A percentile compares a stretch with the other conserved stretches of the same genome.
Conservation (phyloP, 2,797 vertebrate genomes). For the Sitta carolinensis region DNA sequence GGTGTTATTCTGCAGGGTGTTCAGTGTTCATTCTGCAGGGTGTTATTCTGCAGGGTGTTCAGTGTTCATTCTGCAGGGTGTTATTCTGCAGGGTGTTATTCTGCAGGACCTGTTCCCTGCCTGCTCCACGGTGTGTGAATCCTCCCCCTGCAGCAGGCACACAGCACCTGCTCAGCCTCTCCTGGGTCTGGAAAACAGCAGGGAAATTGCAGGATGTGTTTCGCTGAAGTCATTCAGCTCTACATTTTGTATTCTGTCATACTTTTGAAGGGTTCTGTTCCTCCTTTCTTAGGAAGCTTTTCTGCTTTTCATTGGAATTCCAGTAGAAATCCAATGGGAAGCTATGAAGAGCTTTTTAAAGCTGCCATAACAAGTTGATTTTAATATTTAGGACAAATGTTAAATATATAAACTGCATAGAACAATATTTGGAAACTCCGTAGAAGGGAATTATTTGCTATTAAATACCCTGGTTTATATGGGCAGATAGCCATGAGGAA, state of each 20-base stretch:
- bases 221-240: not conserved
- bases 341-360: not conserved
- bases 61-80: too few species aligned
- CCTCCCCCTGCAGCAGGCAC: not conserved
- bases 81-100: not conserved
- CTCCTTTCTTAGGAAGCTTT: not conserved
- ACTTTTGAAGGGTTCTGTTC: not conserved
- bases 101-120: not conserved
- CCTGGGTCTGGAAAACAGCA: not conserved
- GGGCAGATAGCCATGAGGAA: not conserved
- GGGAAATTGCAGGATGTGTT: not conserved
- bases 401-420: not conserved
- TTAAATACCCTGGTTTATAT: not conserved
- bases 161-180: not conserved
- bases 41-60: too few species aligned
- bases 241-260: not conserved
- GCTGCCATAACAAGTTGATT: not conserved
- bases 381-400: not conserved
- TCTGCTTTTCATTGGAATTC: not conserved
- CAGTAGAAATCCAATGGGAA: not conserved
- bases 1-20: too few species aligned
- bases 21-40: too few species aligned
- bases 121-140: rapidly evolving
- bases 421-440: not conserved
- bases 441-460: not conserved